Percentiles rank a stretch among this genome's conserved stretches.
Conservation (phyloP, 2,797 vertebrate genomes). For the Anas acuta region DNA sequence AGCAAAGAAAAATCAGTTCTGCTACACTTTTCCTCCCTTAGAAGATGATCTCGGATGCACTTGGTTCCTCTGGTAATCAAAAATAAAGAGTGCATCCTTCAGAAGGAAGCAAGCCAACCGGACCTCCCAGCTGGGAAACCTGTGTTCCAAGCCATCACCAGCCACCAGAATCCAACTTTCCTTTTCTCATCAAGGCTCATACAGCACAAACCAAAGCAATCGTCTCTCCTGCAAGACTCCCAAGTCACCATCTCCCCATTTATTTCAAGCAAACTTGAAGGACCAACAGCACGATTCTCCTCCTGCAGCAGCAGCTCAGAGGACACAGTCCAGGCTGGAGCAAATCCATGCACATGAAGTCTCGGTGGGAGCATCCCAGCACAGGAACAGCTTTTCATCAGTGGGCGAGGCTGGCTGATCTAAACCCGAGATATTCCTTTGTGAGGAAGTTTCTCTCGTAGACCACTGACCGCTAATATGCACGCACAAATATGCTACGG, state of each 20-base stretch:
- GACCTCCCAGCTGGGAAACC: background rate
- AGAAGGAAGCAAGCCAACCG: background rate
- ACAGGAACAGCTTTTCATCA: slow-evolving; percentile 33
- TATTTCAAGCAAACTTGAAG: background rate
- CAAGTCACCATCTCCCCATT: background rate
- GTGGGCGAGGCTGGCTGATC: background rate
- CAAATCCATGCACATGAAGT: background rate
- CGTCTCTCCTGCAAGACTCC: background rate
- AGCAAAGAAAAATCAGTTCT: background rate
- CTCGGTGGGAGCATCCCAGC: background rate
- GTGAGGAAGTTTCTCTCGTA: background rate
- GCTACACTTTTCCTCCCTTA: background rate
- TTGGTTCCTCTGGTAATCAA: background rate
- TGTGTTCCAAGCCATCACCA: background rate
- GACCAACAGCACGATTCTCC: background rate
- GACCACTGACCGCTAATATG: background rate
- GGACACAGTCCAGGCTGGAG: background rate
- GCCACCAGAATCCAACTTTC: background rate
- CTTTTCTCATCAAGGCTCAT: background rate
- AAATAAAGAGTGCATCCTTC: background rate
- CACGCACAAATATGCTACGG: background rate
- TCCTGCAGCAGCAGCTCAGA: background rate
- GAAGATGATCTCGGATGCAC: background rate
- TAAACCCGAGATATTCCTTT: background rate
- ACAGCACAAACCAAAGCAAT: background rate